Evolutionary conservation across 2,113 vertebrate species (phyloP).

Genomic region (Pogonocichla stellata): DNA sequence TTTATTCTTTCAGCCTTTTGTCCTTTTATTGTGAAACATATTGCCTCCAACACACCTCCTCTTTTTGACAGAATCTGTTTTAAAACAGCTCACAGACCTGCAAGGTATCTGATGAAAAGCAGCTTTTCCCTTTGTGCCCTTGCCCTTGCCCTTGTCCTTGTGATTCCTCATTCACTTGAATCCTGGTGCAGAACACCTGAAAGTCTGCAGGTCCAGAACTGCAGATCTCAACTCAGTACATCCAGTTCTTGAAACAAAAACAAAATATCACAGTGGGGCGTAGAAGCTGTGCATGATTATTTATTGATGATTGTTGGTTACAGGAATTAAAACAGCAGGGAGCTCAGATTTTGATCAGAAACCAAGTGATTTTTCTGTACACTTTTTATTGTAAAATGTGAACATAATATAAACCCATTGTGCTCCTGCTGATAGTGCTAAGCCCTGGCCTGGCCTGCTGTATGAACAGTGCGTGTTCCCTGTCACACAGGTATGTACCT

Average conservation of each 20-base stretch:
- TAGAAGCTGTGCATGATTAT: conserved; percentile 32
- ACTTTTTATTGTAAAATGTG: conserved; percentile 36
- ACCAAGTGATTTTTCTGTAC: conserved; percentile 20
- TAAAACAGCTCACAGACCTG: background rate
- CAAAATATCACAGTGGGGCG: conserved; percentile 10
- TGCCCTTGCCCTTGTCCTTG: background rate
- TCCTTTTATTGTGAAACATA: background rate
- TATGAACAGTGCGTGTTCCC: background rate
- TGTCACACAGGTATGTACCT: background rate
- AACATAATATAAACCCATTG: background rate
- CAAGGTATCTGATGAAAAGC: conserved; percentile 1
- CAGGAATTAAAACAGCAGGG: conserved; percentile 56
- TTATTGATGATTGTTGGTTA: conserved; percentile 57
- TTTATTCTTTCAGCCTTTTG: background rate
- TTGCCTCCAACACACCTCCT: background rate
- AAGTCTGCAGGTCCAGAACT: background rate
- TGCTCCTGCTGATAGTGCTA: background rate
- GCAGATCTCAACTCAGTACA: background rate
- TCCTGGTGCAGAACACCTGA: background rate
- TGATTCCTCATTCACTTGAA: background rate
- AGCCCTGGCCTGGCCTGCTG: background rate
- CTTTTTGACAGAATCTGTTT: background rate
- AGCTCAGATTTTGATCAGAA: conserved; percentile 55
- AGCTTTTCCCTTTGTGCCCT: background rate
- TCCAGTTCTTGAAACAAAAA: background rate